Evolutionary conservation across 2,797 vertebrate species (phyloP), one percentile per base, ranked within the genome.

Genomic region (Dromococcyx pavoninus): DNA sequence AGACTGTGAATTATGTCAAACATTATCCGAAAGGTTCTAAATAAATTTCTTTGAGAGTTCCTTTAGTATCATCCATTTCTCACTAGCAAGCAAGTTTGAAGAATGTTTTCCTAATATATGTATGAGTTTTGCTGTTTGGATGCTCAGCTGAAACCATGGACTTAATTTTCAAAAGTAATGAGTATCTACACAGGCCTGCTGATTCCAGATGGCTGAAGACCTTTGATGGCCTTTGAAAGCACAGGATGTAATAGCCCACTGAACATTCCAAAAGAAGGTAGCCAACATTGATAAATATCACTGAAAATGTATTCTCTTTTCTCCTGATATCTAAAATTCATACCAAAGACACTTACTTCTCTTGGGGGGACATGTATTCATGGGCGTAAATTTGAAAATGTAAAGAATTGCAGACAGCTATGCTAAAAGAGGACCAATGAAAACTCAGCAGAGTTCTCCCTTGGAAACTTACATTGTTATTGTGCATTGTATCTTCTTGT

Each of bases 281-380:
- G 32, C 10, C 50, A 64, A 9, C 18, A 12, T 2, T 24, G n/a
- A 46, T 53, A 39, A 62, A 43, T 28, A 43, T 64, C 14, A 32
- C 25, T 35, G 39, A 78, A 84, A 89, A 56, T 5, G 6, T 17
- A 10, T 70, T 41, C 62, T 17, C 18, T 86, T 71, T 80, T 24
- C 32, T 77, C 17, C 24, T 44, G 16, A 67, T 77, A 80, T 78
- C 65, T 92, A 44, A 80, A 79, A 72, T 69, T 57, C 33, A 15
- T 21, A 56, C 2, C 2, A 16, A 6, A 30, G 70, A 30, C 61
- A 24, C 16, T 58, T 53, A 37, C 3, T 22, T 5, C 19, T 91
- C 51, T 41, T 51, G 21, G 22, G 27, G 21, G 7, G 2, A 11
- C 0, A 0, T 25, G 6, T 30, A 61, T 58, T 66, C 13, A 37